Conservation (phyloP, 2,797 vertebrate species). For the Enteromius argenteus region DNA sequence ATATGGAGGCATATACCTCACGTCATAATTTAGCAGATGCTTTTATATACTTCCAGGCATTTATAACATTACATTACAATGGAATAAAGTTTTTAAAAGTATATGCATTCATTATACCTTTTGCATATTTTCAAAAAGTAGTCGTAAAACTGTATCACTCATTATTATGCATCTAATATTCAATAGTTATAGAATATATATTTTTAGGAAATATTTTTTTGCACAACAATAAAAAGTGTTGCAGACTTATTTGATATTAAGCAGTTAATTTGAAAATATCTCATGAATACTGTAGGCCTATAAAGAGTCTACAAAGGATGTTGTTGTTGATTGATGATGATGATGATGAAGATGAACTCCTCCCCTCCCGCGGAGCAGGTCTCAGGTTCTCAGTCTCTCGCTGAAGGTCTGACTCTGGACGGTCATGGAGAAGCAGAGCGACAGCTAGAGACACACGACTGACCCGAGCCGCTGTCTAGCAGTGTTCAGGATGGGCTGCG, state of each 20-base stretch:
- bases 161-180: background rate
- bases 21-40: background rate
- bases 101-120: background rate
- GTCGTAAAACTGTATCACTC: background rate
- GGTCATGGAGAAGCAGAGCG: slow-evolving; percentile 8
- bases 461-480: background rate
- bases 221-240: background rate
- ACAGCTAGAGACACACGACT: background rate
- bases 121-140: background rate
- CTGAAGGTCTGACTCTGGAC: background rate
- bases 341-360: slow-evolving; percentile 5
- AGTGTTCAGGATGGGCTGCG: slow-evolving; percentile 79
- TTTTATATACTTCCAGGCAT: background rate
- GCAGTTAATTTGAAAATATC: background rate
- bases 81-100: background rate
- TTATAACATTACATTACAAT: too few relatives aligned
- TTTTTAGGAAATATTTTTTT: background rate
- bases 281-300: background rate
- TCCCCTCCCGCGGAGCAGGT: slow-evolving; percentile 26
- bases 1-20: background rate
- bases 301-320: background rate
- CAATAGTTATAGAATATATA: background rate
- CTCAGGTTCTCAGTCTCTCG: background rate
- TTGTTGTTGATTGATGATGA: background rate
- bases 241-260: background rate